Percentiles rank a stretch among this genome's conserved stretches.
Evolutionary conservation across 2,888 invertebrate genomes (phyloP).

Genomic region (Mimachlamys varia): DNA sequence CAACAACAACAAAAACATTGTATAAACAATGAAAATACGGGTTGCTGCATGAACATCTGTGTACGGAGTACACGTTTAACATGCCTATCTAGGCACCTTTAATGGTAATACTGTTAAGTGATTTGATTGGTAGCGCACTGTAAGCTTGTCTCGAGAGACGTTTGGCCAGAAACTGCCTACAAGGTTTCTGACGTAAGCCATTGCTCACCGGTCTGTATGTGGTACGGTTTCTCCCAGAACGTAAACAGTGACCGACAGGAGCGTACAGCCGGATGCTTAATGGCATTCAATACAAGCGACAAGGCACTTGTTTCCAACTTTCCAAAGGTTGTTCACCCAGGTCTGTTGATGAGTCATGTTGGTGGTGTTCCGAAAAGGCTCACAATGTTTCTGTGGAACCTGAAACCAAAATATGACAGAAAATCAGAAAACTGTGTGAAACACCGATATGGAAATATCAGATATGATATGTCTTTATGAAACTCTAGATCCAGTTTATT

Average conservation of each 20-base stretch:
- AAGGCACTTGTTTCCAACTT: neutral
- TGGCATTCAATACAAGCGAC: neutral
- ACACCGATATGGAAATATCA: no score
- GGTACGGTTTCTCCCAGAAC: neutral
- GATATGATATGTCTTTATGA: no score
- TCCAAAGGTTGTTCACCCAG: neutral
- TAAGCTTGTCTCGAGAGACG: neutral
- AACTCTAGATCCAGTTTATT: no score
- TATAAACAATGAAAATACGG: neutral
- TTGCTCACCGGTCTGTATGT: neutral
- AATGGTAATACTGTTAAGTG: no score
- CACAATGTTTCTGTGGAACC: slow-evolving; percentile 3
- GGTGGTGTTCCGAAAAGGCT: neutral
- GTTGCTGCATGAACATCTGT: neutral
- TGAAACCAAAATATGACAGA: neutral
- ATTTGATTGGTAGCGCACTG: no score
- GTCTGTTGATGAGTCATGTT: neutral
- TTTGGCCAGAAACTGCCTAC: neutral
- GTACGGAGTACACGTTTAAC: neutral
- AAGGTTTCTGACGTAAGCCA: neutral
- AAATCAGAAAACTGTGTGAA: neutral
- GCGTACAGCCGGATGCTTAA: neutral
- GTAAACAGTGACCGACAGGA: neutral
- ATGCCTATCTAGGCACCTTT: neutral
- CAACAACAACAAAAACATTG: neutral